phyloP scores from a whole-genome alignment of 2,113 vertebrate genomes.

The Mesocricetus auratus region DNA sequence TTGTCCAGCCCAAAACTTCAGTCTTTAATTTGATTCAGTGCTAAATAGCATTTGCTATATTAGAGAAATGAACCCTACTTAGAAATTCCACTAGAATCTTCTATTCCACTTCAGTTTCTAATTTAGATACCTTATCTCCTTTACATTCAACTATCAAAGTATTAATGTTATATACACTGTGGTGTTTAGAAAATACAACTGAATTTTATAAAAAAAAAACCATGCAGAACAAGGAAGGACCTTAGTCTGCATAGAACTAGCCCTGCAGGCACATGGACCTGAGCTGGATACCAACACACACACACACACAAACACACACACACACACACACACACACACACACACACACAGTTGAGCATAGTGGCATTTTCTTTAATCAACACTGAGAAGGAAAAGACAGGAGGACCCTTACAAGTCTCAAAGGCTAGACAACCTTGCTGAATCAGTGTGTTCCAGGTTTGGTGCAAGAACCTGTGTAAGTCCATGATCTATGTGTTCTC shows the following conservation, averaged over 20 bases:
- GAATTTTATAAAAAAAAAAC: not conserved
- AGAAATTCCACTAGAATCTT: not conserved
- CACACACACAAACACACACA: too few species aligned
- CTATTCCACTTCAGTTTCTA: not conserved
- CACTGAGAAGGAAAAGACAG: not conserved
- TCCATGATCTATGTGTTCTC: too few species aligned
- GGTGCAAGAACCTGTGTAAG: not conserved
- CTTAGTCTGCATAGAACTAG: not conserved
- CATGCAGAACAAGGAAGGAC: too few species aligned
- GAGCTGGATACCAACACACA: too few species aligned
- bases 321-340: too few species aligned
- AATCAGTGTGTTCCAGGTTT: not conserved
- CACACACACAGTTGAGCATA: not conserved
- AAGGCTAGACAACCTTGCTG: not conserved
- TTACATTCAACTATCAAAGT: not conserved
- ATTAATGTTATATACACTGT: not conserved
- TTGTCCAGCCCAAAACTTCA: not conserved
- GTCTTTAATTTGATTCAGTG: not conserved
- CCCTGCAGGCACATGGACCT: not conserved
- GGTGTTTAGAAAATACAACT: not conserved
- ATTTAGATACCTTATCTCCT: not conserved
- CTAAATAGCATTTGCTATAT: not conserved
- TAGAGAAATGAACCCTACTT: constrained; percentile 2
- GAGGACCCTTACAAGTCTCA: not conserved
- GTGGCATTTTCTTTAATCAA: not conserved